phyloP scores from a whole-genome alignment of 2,797 vertebrate species.

The Pagetopsis macropterus region DNA sequence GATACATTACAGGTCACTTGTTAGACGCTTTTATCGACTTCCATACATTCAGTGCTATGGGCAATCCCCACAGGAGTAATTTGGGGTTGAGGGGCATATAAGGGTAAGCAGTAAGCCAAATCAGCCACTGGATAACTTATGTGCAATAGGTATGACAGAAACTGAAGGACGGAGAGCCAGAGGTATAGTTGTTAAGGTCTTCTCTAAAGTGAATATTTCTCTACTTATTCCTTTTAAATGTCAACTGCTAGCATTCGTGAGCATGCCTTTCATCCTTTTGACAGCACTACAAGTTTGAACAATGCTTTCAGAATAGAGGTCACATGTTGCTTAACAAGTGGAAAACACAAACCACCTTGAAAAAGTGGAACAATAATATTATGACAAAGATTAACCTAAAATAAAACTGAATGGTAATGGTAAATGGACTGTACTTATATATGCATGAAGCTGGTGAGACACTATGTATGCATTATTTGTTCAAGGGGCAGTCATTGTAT shows the following conservation, averaged over 20 bases:
- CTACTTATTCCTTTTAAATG: conserved; percentile 3
- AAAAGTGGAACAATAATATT: neutral
- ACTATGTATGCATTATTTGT: neutral
- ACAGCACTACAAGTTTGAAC: neutral
- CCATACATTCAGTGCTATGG: no score
- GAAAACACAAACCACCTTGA: neutral
- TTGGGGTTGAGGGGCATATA: neutral
- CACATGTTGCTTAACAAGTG: neutral
- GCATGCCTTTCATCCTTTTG: conserved; percentile 21
- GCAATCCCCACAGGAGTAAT: neutral
- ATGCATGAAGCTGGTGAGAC: neutral
- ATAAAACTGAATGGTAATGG: neutral
- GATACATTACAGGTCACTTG: neutral
- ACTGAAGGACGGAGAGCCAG: neutral
- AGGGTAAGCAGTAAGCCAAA: conserved; percentile 24
- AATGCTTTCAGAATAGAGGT: neutral
- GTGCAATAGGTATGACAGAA: neutral
- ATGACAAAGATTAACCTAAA: neutral
- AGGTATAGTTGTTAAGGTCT: neutral
- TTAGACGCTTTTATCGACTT: no score
- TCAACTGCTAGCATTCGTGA: conserved; percentile 11
- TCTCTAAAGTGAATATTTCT: neutral
- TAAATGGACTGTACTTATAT: neutral
- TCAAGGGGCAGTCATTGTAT: neutral
- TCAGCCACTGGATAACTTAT: neutral